These are phyloP conservation scores for Hipposideros larvatus DNA, from an alignment of 2,797 vertebrate species.

Conservation along the genomic window DNA sequence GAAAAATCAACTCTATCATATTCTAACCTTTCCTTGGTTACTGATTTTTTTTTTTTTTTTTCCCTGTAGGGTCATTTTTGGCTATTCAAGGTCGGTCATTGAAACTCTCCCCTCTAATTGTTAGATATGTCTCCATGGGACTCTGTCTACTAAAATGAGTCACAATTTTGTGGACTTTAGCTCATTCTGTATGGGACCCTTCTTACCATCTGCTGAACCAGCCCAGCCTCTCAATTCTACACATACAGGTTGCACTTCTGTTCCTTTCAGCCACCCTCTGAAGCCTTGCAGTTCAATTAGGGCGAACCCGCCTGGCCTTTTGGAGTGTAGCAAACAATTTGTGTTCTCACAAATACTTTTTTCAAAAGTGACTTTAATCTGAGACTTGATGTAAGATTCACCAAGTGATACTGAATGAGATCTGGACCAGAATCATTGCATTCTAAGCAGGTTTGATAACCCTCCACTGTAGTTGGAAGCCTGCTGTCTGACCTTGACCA, in stretches of 20 bases:
- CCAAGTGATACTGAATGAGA: not conserved
- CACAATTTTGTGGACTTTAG: not conserved
- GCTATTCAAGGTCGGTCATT: not conserved
- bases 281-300: not conserved
- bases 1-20: not conserved
- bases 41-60: not conserved
- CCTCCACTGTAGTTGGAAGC: not conserved
- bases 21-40: not conserved
- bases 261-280: not conserved
- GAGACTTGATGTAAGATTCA: not conserved
- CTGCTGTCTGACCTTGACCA: constrained; percentile 20
- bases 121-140: not conserved
- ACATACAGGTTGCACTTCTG: not conserved
- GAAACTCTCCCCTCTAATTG: not conserved
- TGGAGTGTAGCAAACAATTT: not conserved
- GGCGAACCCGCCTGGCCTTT: not conserved
- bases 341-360: not conserved
- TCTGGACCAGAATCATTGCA: not conserved
- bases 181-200: not conserved
- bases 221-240: not conserved
- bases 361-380: not conserved
- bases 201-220: not conserved
- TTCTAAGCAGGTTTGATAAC: not conserved
- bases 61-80: not conserved
- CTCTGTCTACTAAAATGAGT: not conserved